phyloP scores from a whole-genome alignment of 2,888 invertebrate genomes.

The Cephus runcator region DNA sequence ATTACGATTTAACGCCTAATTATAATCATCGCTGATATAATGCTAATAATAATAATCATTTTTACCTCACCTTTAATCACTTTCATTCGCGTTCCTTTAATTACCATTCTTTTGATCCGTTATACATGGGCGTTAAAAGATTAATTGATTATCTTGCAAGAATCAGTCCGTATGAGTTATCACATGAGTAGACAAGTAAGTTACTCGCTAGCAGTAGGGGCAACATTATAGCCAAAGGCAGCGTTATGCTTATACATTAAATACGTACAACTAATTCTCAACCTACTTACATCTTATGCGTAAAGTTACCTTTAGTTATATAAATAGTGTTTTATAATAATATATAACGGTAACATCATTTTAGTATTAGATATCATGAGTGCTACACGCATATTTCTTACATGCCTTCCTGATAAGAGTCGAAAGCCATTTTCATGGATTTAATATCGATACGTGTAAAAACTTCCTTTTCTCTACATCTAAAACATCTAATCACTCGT shows the following conservation, averaged over 20 bases:
- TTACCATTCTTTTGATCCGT: not conserved
- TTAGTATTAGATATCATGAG: slow-evolving; percentile 38
- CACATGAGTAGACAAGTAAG: slow-evolving; percentile 62
- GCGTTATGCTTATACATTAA: slow-evolving; percentile 54
- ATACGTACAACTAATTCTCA: slow-evolving; percentile 48
- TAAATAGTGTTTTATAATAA: slow-evolving; percentile 60
- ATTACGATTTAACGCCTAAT: not conserved
- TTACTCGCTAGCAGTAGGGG: slow-evolving; percentile 61
- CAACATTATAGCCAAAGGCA: slow-evolving; percentile 63
- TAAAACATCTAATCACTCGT: not conserved
- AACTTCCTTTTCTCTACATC: not conserved
- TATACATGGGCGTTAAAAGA: not conserved
- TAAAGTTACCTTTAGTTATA: slow-evolving; percentile 40
- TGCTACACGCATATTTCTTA: slow-evolving; percentile 33
- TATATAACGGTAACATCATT: slow-evolving; percentile 59
- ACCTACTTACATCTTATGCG: slow-evolving; percentile 33
- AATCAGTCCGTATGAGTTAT: slow-evolving; percentile 47
- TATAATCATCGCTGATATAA: not conserved
- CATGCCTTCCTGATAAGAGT: slow-evolving; percentile 14
- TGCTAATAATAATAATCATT: not conserved
- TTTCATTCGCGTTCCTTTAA: not conserved
- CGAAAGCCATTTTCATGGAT: not conserved
- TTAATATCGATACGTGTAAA: not conserved
- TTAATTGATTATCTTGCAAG: not conserved
- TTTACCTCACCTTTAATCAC: not conserved